Evolutionary conservation across 2,888 invertebrate genomes (phyloP), one percentile per base, ranked within the genome.

Genomic region (Byasa hedistus): DNA sequence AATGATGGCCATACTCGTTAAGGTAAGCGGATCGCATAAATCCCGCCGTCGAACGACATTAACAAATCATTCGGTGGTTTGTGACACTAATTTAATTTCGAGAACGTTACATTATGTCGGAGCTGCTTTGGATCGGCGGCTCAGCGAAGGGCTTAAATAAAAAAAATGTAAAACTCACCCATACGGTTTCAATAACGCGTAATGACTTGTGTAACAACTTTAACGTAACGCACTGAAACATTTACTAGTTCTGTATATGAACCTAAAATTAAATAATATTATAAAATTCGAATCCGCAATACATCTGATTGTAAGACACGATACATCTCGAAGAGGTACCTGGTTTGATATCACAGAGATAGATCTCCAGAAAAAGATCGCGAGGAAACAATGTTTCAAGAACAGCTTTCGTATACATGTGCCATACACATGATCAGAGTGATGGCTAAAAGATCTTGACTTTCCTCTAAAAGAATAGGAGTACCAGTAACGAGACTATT

Each of bases 21-120:
- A 62, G 66, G 66, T 66, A 62, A 76, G 74, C 83, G 83, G 81
- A 81, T 79, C 79, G 76, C 80, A 82, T 84, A 81, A 83, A 83
- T 84, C 81, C 79, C 68, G 73, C 51, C 64, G 74, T 71, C 75
- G 74, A 76, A 75, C 75, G 76, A 76, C 77, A 72, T 74, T 77
- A 80, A 73, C 76, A 72, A 71, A 66, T 66, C 66, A 66, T 66
- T 58, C 39, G 61, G 27, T 39, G 61, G 57, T 58, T 58, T 66
- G 66, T 66, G 62, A 62, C 54, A 57, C 57, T 66, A 66, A 66
- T 62, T 66, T 62, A 66, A 62, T 62, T 61, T 62, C 22, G n/a
- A 62, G 58, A 62, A 54, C 58, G 21, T 66, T 58, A 66, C 62
- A 66, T 62, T 66, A 61, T 58, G 23, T 51, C 24, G 8, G 32